Evolutionary conservation across 2,797 vertebrate genomes (phyloP), one percentile per base, ranked within the genome.

Genomic region (Rhincodon typus): DNA sequence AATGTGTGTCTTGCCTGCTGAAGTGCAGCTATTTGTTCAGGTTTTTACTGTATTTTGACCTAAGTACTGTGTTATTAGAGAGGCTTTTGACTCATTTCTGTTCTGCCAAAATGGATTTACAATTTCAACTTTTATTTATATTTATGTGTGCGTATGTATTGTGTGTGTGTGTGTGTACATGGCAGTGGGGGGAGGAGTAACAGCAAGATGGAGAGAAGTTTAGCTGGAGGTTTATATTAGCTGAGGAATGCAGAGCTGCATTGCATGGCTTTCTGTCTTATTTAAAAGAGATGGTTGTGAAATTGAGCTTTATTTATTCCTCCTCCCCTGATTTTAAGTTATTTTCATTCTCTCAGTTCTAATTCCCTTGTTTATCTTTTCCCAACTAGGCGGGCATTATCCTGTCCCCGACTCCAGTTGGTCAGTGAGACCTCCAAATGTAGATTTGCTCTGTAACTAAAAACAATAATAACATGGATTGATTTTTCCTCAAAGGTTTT

Each of bases 41-140:
- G 66, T 66, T 93, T 66, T 93, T 93, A 42, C n/a, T 8, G 17
- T 38, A 67, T 69, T 93, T 69, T 12, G 3, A 38, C 53, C 90
- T 13, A 42, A 84, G 42, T 84, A 84, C 53, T 34, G 27, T 34
- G 67, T 72, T 94, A 27, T 72, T 94, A 46, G 42, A 15, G n/a
- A 74, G 13, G 38, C 1, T 94, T 74, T 74, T 72, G 70, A 94
- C 42, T 94, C 38, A 46, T 93, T 93, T 94, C 38, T 46, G 38
- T 94, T 74, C 69, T 94, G 69, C 7, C 93, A 74, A 94, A 94
- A 53, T 72, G 25, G 69, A 72, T 46, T 94, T 94, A 70, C 34
- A 94, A 27, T 74, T 70, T 23, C 25, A 46, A 27, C 2, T 50
- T 46, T 69, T 34, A 27, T 17, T 27, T n/a, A 46, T 72, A 46